These are phyloP conservation scores for Octonoba sinensis DNA, from an alignment of 2,888 invertebrate species.

Conservation along the genomic window DNA sequence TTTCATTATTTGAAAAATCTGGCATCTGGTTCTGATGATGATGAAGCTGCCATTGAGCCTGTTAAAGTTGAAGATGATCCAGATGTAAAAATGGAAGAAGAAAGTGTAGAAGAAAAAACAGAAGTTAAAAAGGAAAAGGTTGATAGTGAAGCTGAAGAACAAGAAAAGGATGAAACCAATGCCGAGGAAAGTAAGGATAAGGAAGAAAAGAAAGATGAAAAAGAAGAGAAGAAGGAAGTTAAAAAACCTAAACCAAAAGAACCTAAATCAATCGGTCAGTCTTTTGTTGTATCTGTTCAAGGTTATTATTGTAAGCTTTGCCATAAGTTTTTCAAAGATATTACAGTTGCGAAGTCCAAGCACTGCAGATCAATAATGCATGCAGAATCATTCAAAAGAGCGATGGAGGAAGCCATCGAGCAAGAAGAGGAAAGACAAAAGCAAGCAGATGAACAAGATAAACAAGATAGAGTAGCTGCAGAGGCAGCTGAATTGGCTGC, in stretches of 20 bases:
- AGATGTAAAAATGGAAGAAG: conserved; percentile 35
- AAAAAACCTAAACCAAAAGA: conserved; percentile 51
- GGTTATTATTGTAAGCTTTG: conserved; percentile 62
- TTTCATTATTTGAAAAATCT: conserved; percentile 60
- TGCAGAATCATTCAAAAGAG: conserved; percentile 51
- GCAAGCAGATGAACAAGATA: conserved; percentile 58
- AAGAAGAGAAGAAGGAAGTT: conserved; percentile 52
- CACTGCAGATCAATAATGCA: conserved; percentile 63
- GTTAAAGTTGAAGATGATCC: conserved; percentile 39
- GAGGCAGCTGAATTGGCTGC: conserved; percentile 56
- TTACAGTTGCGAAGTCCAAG: conserved; percentile 49
- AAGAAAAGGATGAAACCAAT: conserved; percentile 25
- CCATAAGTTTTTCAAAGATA: conserved; percentile 60
- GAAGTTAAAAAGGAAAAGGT: conserved; percentile 21
- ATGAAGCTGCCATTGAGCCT: conserved; percentile 59
- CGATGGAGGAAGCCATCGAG: conserved; percentile 59
- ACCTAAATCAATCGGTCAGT: conserved; percentile 54
- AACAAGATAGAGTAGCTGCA: conserved; percentile 46
- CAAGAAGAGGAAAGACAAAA: conserved; percentile 64
- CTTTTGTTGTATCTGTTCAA: conserved; percentile 59
- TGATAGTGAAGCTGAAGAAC: conserved; percentile 20
- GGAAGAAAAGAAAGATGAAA: conserved; percentile 46
- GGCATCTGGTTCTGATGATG: conserved; percentile 60
- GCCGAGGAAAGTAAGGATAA: conserved; percentile 32
- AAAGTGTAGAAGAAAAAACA: conserved; percentile 42